Percentiles rank a stretch among this genome's conserved stretches.
These are phyloP conservation scores for Orbicella faveolata DNA, from an alignment of 64 coral and sea anemone genomes.

Conservation along the genomic window DNA sequence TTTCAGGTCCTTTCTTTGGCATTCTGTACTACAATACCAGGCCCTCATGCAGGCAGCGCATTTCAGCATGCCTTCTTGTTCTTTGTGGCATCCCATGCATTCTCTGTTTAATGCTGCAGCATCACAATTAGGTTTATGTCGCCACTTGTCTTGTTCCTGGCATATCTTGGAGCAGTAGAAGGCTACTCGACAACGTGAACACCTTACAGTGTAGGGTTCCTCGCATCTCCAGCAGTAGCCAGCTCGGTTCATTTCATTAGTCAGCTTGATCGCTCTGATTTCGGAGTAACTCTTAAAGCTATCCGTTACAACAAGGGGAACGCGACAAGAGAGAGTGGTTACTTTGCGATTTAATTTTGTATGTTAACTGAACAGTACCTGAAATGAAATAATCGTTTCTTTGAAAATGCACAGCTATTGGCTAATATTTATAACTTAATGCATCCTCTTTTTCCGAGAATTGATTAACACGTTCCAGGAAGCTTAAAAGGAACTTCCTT, in stretches of 20 bases:
- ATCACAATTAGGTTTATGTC: conserved; percentile 50
- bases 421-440: background rate
- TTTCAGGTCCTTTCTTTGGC: conserved; percentile 15
- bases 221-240: conserved; percentile 21
- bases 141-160: conserved; percentile 51
- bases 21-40: conserved; percentile 28
- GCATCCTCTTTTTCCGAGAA: background rate
- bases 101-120: conserved; percentile 5
- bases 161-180: conserved; percentile 39
- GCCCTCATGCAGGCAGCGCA: conserved; percentile 26
- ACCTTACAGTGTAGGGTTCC: background rate
- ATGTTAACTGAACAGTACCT: too few relatives aligned
- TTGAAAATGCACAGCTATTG: too few relatives aligned
- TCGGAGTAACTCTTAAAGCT: too few relatives aligned
- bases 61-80: conserved; percentile 15
- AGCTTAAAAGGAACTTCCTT: too few relatives aligned
- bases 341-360: too few relatives aligned
- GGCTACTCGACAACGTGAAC: conserved; percentile 36
- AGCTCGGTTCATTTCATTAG: conserved; percentile 12
- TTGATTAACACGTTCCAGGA: background rate
- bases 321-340: too few relatives aligned
- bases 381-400: too few relatives aligned
- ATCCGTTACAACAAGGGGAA: too few relatives aligned
- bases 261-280: too few relatives aligned
- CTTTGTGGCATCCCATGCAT: conserved; percentile 4